These are phyloP conservation scores for Dryococelus australis DNA, from an alignment of 2,888 invertebrate genomes.

Conservation along the genomic window DNA sequence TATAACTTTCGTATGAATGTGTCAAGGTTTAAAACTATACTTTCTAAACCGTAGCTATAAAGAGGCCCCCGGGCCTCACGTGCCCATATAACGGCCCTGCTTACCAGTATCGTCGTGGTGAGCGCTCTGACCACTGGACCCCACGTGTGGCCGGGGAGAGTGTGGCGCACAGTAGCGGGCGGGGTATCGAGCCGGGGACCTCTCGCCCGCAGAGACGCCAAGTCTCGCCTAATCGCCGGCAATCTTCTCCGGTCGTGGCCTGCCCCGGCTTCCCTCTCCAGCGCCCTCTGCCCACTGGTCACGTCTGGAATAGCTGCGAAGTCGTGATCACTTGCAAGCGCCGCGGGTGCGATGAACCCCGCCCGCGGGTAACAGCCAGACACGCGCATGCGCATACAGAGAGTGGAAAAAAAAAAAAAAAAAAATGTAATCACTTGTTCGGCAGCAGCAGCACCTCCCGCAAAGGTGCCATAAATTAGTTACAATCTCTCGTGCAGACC, in stretches of 20 bases:
- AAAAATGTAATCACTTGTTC: background rate
- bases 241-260: background rate
- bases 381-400: background rate
- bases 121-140: too few relatives aligned
- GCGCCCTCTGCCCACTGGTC: background rate
- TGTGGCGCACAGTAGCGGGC: background rate
- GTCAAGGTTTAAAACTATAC: too few relatives aligned
- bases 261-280: background rate
- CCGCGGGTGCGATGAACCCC: background rate
- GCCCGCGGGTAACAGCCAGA: background rate
- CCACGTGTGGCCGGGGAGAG: too few relatives aligned
- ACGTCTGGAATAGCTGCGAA: conserved; percentile 16
- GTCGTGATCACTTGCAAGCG: background rate
- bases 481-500: background rate
- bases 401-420: too few relatives aligned
- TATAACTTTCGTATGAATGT: too few relatives aligned
- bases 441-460: background rate
- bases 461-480: background rate
- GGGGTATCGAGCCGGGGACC: background rate
- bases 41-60: too few relatives aligned
- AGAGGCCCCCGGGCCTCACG: too few relatives aligned
- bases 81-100: too few relatives aligned
- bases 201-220: background rate
- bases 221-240: background rate
- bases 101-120: too few relatives aligned